Percentiles rank a stretch among this genome's conserved stretches.
phyloP scores from a whole-genome alignment of 2,888 invertebrate species.

The Pristionchus fissidentatus region DNA sequence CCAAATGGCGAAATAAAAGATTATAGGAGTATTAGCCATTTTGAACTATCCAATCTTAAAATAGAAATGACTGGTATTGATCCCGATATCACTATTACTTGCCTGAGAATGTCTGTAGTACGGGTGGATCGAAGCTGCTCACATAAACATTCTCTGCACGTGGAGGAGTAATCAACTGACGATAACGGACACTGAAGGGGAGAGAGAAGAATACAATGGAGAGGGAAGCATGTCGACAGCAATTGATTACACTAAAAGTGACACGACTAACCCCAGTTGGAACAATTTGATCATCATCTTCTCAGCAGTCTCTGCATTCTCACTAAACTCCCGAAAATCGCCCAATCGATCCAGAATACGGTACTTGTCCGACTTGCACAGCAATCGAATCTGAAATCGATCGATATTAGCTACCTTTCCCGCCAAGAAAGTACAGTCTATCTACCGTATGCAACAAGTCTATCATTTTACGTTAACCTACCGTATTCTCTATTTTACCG shows the following conservation, averaged over 20 bases:
- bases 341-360: background rate
- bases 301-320: background rate
- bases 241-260: background rate
- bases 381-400: background rate
- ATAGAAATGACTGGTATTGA: no score
- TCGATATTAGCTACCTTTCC: no score
- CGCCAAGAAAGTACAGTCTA: no score
- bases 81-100: no score
- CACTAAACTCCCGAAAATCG: background rate
- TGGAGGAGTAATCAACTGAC: background rate
- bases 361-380: background rate
- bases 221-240: no score
- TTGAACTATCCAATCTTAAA: no score
- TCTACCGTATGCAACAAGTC: no score
- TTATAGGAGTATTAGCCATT: no score
- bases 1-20: no score
- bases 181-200: background rate
- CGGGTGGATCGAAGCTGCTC: background rate
- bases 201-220: background rate
- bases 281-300: background rate
- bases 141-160: background rate
- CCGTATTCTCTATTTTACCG: background rate
- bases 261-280: background rate
- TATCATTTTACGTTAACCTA: no score
- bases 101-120: background rate